Evolutionary conservation across 2,113 vertebrate species (phyloP), one percentile per base, ranked within the genome.

Genomic region (Aplodontia rufa): DNA sequence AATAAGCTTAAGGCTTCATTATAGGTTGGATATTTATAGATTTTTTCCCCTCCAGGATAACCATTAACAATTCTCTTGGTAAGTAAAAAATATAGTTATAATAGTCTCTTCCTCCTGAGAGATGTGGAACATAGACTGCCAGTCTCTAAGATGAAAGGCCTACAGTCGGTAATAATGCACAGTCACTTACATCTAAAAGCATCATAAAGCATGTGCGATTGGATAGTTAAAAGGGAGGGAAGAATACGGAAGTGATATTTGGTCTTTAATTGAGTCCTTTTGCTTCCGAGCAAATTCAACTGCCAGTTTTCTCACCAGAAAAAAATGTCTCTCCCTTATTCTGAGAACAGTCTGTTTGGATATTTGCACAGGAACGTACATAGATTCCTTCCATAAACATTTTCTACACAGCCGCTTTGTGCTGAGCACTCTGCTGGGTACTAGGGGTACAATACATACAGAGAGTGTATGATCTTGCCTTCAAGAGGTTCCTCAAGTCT

Each of bases 41-140:
- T 81, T 80, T 91, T 88, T 91, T 82, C 14, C 45, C 94, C 96
- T 97, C 82, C 55, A 90, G 94, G 76, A 95, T 97, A 98, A 91
- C 66, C 87, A 81, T 96, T 96, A 96, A 94, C 71, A 96, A 87
- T 95, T 94, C 82, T 92, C 96, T 98, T 86, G 83, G 86, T 97
- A 96, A 97, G 85, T 81, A 97, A 97, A 60, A 98, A 98, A 93
- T 91, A 92, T 84, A 76, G 71, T 96, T 86, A 26, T 58, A 97
- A 94, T 75, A 97, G 58, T 66, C 55, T 90, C 26, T 85, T 82
- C 69, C 96, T 97, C 80, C 83, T 96, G 94, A 95, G 93, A 97
- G 71, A 93, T 49, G 32, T 78, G 71, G 86, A 90, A 87, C 32
- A 13, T 69, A 60, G 91, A 93, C 87, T 96, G 71, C 92, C 91